Evolutionary conservation across 2,113 vertebrate species (phyloP), one percentile per base, ranked within the genome.

Genomic region (Jaculus jaculus): DNA sequence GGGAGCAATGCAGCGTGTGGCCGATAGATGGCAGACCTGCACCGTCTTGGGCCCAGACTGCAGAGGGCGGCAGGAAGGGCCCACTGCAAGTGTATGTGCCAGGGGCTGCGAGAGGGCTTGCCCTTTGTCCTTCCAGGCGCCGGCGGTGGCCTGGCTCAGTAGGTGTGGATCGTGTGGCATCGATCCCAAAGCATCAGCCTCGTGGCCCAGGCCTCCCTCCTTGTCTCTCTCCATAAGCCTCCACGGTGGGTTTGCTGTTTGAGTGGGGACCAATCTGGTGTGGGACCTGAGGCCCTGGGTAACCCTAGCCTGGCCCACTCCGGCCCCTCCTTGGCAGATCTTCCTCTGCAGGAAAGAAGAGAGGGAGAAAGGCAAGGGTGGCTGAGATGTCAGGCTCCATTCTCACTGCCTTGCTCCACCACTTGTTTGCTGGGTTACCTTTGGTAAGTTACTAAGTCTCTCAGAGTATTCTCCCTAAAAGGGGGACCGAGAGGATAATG

Each of bases 11-110:
- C 83, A n/a, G 39, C 0, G 0, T 32, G 17, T 0, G n/a, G 89
- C 82, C 97, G 54, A 92, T 65, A 98, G 97, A 95, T 97, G 97
- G 97, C 97, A 96, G 96, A 92, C 94, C 97, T 21, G 39, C 81
- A 90, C 94, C 18, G 47, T 92, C 58, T 85, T 90, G 88, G 84
- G 61, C 26, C 20, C 0, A 12, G 1, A 0, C 65, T 0, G 74
- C 51, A 0, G 15, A 0, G 18, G 42, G 60, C 28, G 0, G 32
- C 74, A 0, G 60, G 81, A 90, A 37, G 63, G 13, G 32, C 2
- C 0, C 9, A 3, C 0, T 0, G 30, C 26, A 3, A 32, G 66
- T 28, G 23, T 13, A 54, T 7, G 73, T 15, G 68, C 34, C 21
- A 0, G 11, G 60, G 12, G 24, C 34, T 3, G 24, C 13, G 18